Conservation (phyloP, 2,113 vertebrate species). For the Antennarius striatus region DNA sequence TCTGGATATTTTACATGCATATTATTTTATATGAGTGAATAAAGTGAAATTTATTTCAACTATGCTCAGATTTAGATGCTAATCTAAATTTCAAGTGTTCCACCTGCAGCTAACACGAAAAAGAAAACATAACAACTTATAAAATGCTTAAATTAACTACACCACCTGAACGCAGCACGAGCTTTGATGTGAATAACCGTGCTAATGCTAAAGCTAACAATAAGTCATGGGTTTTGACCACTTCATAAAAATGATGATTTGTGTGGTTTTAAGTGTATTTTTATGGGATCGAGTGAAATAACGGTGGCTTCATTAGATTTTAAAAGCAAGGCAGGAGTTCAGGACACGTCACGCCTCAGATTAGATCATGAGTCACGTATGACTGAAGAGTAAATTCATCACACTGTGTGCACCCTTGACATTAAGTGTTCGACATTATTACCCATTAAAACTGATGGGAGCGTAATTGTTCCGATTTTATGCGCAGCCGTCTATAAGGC, state of each 20-base stretch:
- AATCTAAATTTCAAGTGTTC: no score
- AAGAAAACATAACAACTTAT: no score
- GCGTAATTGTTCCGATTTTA: neutral
- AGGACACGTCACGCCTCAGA: slow-evolving; percentile 29
- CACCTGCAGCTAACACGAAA: no score
- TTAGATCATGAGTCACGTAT: slow-evolving; percentile 22
- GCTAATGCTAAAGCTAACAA: no score
- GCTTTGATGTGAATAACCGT: no score
- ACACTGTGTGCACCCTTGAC: slow-evolving; percentile 13
- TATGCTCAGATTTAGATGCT: no score
- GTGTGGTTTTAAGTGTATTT: slow-evolving; percentile 17
- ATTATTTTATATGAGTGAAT: no score
- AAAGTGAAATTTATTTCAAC: no score
- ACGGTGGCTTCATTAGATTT: slow-evolving; percentile 20
- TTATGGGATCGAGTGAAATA: slow-evolving; percentile 3
- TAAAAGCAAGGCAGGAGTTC: slow-evolving; percentile 18
- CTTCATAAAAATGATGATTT: neutral
- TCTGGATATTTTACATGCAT: no score
- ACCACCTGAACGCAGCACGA: no score
- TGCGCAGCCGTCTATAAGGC: neutral
- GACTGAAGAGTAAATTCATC: slow-evolving; percentile 22
- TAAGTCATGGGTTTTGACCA: no score
- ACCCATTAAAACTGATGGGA: neutral
- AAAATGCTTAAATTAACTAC: no score
- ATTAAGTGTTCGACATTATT: slow-evolving; percentile 11